Evolutionary conservation across 2,888 invertebrate species (phyloP), one percentile per base, ranked within the genome.

Genomic region (Eretmocerus hayati): DNA sequence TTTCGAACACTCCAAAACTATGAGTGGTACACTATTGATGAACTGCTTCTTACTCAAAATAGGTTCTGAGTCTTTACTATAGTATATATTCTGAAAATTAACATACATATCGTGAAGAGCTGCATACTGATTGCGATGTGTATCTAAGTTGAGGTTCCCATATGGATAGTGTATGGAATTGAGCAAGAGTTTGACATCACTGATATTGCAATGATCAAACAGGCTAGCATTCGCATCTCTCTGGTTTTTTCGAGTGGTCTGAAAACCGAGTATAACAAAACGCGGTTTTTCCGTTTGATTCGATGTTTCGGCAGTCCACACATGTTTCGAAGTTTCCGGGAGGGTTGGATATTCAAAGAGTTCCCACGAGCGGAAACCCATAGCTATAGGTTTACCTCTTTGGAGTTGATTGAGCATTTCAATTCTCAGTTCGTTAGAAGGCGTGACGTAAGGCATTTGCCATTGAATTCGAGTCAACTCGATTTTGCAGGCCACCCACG

Each of bases 321-420:
- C 37, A 49, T 66, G 60, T 54, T 65, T 60, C 40, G 50, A 53
- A 19, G 63, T 61, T 45, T 50, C 53, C 5, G 64, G 69, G 47
- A 72, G 51, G 41, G 60, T n/a, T 2, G 69, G 69, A 58, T 66
- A 68, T 56, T 67, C 65, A 54, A 65, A 65, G 20, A 71, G 37
- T 42, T 69, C 66, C 67, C 68, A 70, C 30, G 60, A 64, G 48
- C 70, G 50, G 53, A 67, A 69, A 49, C 52, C 54, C 40, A 55
- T 58, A 16, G 46, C 9, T 31, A 56, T 53, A 11, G 55, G 46
- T 20, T 41, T 32, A 45, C 55, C 52, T 42, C 49, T 55, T 13
- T 37, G 43, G 23, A 57, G 49, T 35, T 43, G 46, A 16, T 51
- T 49, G 6, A 57, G 22, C 22, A 58, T 31, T 31, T 55, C 36